Evolutionary conservation across 2,888 invertebrate genomes (phyloP).

Genomic region (Phorcus lineatus): DNA sequence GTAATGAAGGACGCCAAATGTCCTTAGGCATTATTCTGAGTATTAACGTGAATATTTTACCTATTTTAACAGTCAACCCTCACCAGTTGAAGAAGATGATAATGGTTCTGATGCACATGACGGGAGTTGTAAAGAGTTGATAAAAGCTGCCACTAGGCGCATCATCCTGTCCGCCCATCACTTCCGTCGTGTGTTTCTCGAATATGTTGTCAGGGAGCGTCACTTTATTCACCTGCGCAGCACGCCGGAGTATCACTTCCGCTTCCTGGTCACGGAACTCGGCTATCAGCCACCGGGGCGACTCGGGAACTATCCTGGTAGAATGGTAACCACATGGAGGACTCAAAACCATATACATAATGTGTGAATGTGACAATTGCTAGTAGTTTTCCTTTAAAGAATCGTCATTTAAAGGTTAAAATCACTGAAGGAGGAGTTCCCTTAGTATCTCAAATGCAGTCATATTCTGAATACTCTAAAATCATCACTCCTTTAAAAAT

Average conservation of each 20-base stretch:
- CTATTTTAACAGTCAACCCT: too few species aligned
- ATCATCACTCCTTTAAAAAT: too few species aligned
- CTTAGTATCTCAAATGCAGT: too few species aligned
- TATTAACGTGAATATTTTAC: too few species aligned
- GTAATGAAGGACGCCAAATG: too few species aligned
- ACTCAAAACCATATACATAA: too few species aligned
- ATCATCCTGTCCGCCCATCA: neutral
- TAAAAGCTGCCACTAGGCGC: conserved; percentile 18
- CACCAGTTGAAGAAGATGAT: conserved; percentile 80
- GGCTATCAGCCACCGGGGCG: conserved; percentile 17
- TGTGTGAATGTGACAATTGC: too few species aligned
- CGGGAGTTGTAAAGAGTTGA: conserved; percentile 37
- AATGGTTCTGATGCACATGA: conserved; percentile 34
- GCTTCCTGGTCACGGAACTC: neutral
- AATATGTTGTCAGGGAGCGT: neutral
- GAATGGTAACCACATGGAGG: neutral
- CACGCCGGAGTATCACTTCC: neutral
- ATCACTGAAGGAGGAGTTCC: too few species aligned
- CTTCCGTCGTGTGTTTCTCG: neutral
- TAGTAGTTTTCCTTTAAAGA: too few species aligned
- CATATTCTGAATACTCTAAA: too few species aligned
- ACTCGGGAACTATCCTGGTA: conserved; percentile 24
- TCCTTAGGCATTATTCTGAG: too few species aligned
- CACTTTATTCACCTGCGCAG: conserved; percentile 1
- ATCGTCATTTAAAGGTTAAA: too few species aligned